Base-by-base conservation (phyloP, 2,888 invertebrate species). In the Hydraecia micacea region DNA sequence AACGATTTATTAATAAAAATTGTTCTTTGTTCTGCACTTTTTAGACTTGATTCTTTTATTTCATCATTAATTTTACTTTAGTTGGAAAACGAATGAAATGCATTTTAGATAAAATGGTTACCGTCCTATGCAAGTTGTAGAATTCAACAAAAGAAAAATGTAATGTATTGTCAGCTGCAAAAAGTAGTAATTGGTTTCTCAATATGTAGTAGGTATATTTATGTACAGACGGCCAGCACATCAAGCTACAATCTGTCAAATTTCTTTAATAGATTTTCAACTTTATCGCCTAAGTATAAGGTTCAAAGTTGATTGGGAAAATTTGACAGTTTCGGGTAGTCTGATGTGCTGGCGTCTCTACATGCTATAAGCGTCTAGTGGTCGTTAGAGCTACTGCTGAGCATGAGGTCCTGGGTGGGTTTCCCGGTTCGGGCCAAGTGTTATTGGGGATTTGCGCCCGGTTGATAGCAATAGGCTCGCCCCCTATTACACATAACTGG, bases 1-100 rank as follows among this genome's bases (percentile, higher is more conserved):
- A 86, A 79, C 73, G 65, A 88, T 89, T 90, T 89, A 90, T 89
- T 87, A 88, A 89, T 86, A 87, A 88, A 85, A 86, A 80, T 76
- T 77, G 78, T 78, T 75, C 82, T 84, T 86, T 79, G 85, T 86
- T 80, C 75, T 67, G 18, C 52, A 66, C 70, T 86, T 58, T 80
- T 78, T 18, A 52, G 60, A 55, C 66, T 36, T 75, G 74, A 76
- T 81, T 72, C 73, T 69, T 65, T 62, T 49, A 42, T 80, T 79
- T 36, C 28, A 46, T 73, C 72, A 73, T 83, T 73, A 73, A 66
- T 73, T 71, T 71, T 62, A 75, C 52, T 79, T 79, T 81, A 67
- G 46, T n/a, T 39, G 0, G 6, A n/a, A 32, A 63, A 63, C 4
- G 68, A 58, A 63, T 58, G 21, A 32, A 80, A 80, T 68, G 55